Conservation (phyloP, 2,113 vertebrate genomes). For the Notothenia coriiceps region DNA sequence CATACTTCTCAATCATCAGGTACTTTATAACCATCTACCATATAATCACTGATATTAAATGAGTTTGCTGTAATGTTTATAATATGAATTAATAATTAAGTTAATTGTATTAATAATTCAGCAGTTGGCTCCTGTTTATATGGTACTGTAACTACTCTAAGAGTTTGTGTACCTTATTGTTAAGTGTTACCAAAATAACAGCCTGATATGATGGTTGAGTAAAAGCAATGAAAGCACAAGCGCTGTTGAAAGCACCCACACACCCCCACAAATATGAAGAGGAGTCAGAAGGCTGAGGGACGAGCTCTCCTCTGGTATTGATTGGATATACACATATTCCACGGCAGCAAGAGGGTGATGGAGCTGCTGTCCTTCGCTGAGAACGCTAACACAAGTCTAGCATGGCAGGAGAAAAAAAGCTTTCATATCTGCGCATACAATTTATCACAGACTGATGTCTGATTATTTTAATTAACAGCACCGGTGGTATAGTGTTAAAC, state of each 20-base stretch:
- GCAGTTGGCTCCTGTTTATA: neutral
- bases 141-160: slow-evolving; percentile 7
- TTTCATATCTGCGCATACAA: slow-evolving; percentile 15
- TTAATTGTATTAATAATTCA: neutral
- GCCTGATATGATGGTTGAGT: slow-evolving; percentile 58
- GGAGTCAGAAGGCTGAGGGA: slow-evolving; percentile 76
- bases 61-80: neutral
- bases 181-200: slow-evolving; percentile 72
- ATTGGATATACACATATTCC: slow-evolving; percentile 74
- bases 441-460: neutral
- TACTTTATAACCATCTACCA: neutral
- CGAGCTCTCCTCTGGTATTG: slow-evolving; percentile 73
- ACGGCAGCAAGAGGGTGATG: slow-evolving; percentile 76
- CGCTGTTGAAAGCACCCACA: slow-evolving; percentile 76
- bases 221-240: slow-evolving; percentile 72
- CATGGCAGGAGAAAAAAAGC: neutral
- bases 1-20: neutral
- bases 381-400: slow-evolving; percentile 41
- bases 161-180: slow-evolving; percentile 44
- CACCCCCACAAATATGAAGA: slow-evolving; percentile 81
- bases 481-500: slow-evolving; percentile 22
- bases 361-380: slow-evolving; percentile 47
- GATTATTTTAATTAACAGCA: slow-evolving; percentile 50
- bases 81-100: neutral
- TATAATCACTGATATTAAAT: neutral